Base-by-base conservation (phyloP, 2,113 vertebrate species). In the Conger conger region DNA sequence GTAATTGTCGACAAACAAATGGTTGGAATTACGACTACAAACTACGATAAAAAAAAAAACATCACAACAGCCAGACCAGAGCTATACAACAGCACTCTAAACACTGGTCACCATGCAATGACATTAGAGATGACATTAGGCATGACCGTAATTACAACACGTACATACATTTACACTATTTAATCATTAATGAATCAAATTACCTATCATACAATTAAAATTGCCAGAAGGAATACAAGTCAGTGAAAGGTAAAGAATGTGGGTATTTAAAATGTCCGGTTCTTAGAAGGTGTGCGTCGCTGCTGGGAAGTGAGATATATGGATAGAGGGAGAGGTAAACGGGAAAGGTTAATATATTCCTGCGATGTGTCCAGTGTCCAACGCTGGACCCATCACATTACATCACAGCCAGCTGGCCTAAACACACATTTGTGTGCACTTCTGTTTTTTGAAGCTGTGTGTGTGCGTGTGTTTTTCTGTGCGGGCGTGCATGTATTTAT, bases 281-380 rank as follows among this genome's bases (percentile, higher is more conserved):
- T 63, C 5, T 63, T 63, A 23, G 4, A 63, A 63, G 27, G 57
- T 63, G 68, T 11, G 13, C 68, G 13, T 7, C 30, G 27, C 68
- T 73, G 27, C 68, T 73, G 1, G n/a, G 27, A 23, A 33, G 68
- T 73, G 68, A 73, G 68, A 73, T 73, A 36, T 23, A 20, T 38
- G 53, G 53, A 40, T 1, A 30, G 17, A 35, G n/a, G 54, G 7
- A 40, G 33, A 35, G 77, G 3, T 54, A 86, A 86, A 86, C 40
- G 79, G 40, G 30, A 93, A 96, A 97, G 95, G 96, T 97, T 96
- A 96, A 97, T 96, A 92, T 95, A 97, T 96, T 97, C 96, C 93
- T 93, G 94, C 90, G 93, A 92, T 94, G 95, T 94, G 94, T 94
- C 92, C 92, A 93, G 94, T 95, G 94, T 94, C 96, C 96, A 96